A percentile compares a stretch with the other conserved stretches of the same genome.
phyloP scores from a whole-genome alignment of 2,113 vertebrate species.

The Seriola quinqueradiata region DNA sequence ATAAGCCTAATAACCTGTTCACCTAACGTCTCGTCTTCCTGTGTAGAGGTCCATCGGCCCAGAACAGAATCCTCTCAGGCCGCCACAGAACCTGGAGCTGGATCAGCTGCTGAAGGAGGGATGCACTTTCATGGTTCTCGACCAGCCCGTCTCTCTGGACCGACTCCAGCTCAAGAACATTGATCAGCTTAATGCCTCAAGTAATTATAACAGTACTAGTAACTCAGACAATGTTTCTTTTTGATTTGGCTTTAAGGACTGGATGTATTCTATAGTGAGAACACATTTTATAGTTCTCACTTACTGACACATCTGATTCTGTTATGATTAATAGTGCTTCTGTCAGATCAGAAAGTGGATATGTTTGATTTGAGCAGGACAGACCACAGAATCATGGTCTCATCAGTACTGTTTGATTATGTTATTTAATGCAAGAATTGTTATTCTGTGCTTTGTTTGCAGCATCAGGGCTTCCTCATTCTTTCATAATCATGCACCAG shows the following conservation, averaged over 20 bases:
- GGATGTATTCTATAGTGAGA: background rate
- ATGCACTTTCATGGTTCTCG: constrained; percentile 87
- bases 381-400: background rate
- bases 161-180: constrained; percentile 88
- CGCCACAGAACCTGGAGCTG: constrained; percentile 87
- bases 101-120: constrained; percentile 90
- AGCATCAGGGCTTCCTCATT: constrained; percentile 89
- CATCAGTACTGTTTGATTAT: background rate
- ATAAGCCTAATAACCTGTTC: background rate
- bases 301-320: background rate
- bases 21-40: background rate
- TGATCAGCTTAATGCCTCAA: constrained; percentile 86
- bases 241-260: background rate
- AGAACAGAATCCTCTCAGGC: constrained; percentile 81
- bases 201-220: constrained; percentile 50
- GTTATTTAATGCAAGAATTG: background rate
- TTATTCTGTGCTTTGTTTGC: constrained; percentile 33
- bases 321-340: background rate
- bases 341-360: background rate
- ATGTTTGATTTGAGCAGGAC: background rate
- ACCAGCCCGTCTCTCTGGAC: constrained; percentile 93
- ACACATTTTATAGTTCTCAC: background rate
- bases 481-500: constrained; percentile 93
- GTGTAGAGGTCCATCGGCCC: constrained; percentile 82
- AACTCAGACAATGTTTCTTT: background rate